A percentile compares a stretch with the other conserved stretches of the same genome.
phyloP scores from a whole-genome alignment of 2,113 vertebrate genomes.

The Felis chaus region DNA sequence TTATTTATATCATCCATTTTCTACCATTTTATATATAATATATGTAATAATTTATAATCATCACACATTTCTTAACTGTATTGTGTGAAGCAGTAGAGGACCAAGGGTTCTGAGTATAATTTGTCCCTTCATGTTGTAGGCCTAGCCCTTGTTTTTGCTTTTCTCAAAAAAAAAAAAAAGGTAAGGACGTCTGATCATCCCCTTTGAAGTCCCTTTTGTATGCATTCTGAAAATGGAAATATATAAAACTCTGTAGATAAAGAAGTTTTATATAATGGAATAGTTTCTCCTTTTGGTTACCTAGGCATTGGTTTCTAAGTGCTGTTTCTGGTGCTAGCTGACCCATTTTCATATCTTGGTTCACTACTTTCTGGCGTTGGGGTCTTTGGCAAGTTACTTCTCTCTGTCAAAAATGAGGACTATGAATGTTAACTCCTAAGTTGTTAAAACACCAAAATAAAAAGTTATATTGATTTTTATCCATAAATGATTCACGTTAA shows the following conservation, averaged over 20 bases:
- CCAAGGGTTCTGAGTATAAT: neutral
- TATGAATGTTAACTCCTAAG: neutral
- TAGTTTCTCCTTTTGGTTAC: neutral
- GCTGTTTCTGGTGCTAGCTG: neutral
- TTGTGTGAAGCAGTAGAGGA: neutral
- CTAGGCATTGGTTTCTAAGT: neutral
- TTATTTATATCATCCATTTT: neutral
- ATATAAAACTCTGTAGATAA: neutral
- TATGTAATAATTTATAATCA: neutral
- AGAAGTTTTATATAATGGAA: neutral
- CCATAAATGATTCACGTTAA: neutral
- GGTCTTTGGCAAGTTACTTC: neutral
- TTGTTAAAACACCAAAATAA: neutral
- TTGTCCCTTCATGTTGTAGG: neutral
- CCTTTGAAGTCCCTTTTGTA: neutral
- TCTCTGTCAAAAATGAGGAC: neutral
- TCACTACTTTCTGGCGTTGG: neutral
- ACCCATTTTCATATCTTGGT: neutral
- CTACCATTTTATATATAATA: neutral
- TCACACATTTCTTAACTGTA: neutral
- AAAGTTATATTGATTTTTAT: neutral
- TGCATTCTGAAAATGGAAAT: neutral
- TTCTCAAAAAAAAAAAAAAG: conserved; percentile 2
- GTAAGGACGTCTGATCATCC: neutral
- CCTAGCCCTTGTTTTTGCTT: neutral